phyloP scores from a whole-genome alignment of 2,113 vertebrate genomes.

The Aegotheles bennettii region DNA sequence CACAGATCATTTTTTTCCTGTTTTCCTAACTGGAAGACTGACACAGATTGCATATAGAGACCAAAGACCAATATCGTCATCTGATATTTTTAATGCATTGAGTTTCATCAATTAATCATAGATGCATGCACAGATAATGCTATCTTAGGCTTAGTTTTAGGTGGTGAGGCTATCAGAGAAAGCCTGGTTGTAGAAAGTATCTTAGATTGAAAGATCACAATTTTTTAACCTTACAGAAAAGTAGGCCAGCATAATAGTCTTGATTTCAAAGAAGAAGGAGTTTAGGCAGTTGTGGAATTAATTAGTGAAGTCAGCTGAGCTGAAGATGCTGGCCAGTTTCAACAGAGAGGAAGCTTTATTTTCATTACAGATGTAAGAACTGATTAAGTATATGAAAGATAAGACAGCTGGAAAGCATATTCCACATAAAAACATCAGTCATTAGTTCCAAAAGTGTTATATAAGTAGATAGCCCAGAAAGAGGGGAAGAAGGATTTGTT shows the following conservation, averaged over 20 bases:
- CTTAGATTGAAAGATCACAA: not conserved
- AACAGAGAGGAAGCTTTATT: not conserved
- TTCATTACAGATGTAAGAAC: not conserved
- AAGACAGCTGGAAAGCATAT: not conserved
- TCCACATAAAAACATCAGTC: not conserved
- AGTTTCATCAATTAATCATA: not conserved
- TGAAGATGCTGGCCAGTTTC: not conserved
- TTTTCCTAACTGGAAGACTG: not conserved
- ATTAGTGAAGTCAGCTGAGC: not conserved
- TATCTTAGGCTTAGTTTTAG: not conserved
- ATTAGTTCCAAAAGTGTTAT: not conserved
- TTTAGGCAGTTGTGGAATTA: not conserved
- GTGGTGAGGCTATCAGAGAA: not conserved
- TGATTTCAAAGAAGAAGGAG: not conserved
- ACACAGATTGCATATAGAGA: not conserved
- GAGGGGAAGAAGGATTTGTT: not conserved
- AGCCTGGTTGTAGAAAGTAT: not conserved
- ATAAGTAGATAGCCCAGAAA: not conserved
- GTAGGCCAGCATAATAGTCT: not conserved
- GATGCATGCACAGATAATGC: not conserved
- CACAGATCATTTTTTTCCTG: not conserved
- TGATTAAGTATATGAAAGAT: not conserved
- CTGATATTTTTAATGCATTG: not conserved
- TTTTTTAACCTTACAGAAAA: not conserved
- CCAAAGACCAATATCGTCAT: not conserved